Conservation (phyloP, 2,888 invertebrate species). For the Cyclophora punctaria region DNA sequence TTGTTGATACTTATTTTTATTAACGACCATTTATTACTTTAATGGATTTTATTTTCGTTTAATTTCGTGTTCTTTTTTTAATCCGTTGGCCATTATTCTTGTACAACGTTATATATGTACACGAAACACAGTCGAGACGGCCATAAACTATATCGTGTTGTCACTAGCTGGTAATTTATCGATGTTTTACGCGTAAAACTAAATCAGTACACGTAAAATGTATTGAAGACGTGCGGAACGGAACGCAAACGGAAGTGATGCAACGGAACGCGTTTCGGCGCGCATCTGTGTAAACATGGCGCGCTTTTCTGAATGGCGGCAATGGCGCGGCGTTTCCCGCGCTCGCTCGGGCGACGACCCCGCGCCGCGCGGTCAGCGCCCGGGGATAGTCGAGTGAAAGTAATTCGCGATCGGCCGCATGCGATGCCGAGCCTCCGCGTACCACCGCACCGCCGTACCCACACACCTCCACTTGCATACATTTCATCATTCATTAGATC, state of each 20-base stretch:
- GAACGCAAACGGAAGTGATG: constrained; percentile 72
- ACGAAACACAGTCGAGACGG: too few species aligned
- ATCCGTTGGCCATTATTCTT: too few species aligned
- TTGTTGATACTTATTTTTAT: constrained; percentile 18
- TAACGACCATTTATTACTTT: too few species aligned
- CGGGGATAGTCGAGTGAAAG: constrained; percentile 73
- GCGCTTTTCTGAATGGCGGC: constrained; percentile 69
- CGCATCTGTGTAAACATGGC: constrained; percentile 73
- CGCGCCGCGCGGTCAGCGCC: constrained; percentile 61
- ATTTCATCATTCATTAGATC: constrained; percentile 11
- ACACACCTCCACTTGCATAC: constrained; percentile 17
- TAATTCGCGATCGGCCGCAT: constrained; percentile 69
- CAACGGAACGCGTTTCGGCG: constrained; percentile 69
- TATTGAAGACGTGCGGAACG: constrained; percentile 51
- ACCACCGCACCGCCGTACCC: constrained; percentile 37
- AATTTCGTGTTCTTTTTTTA: too few species aligned
- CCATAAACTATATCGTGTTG: too few species aligned
- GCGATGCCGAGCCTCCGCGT: constrained; percentile 55
- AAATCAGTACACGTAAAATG: constrained; percentile 50
- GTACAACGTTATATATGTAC: too few species aligned
- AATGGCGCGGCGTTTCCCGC: constrained; percentile 62
- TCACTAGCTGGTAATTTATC: too few species aligned
- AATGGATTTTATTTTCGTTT: constrained; percentile 11
- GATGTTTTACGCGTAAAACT: constrained; percentile 36
- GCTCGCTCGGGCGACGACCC: constrained; percentile 65